Evolutionary conservation across 2,888 invertebrate species (phyloP).

Genomic region (Drosophila flavopinicola): DNA sequence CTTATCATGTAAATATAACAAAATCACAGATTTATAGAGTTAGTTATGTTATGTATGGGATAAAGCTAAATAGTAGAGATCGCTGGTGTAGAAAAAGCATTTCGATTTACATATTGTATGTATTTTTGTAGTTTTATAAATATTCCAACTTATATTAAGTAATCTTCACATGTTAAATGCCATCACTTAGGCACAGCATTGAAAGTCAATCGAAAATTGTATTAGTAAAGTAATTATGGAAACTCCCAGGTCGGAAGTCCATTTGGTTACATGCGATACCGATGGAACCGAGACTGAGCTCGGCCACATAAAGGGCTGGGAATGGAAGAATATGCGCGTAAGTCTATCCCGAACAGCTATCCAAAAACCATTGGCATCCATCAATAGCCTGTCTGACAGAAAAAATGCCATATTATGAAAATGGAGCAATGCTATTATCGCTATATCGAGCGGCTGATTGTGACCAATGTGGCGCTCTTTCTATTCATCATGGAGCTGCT

Average conservation of each 20-base stretch:
- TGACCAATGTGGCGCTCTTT: conserved; percentile 80
- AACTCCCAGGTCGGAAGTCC: no score
- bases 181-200: not conserved
- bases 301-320: not conserved
- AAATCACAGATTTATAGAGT: not conserved
- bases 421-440: conserved; percentile 37
- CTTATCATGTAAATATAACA: conserved; percentile 34
- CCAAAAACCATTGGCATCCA: not conserved
- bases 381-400: conserved; percentile 10
- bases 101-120: no score
- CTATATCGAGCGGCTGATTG: conserved; percentile 88
- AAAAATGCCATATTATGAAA: conserved; percentile 3
- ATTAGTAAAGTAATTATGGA: not conserved
- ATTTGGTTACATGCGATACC: not conserved
- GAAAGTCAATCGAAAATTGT: not conserved
- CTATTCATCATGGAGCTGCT: conserved; percentile 33
- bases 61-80: not conserved
- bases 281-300: not conserved
- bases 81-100: not conserved
- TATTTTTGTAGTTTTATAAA: no score
- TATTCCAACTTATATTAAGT: no score
- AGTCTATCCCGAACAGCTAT: conserved; percentile 1
- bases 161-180: not conserved
- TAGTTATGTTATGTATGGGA: not conserved
- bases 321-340: conserved; percentile 31